A percentile compares a stretch with the other conserved stretches of the same genome.
These are phyloP conservation scores for Actinia equina DNA, from an alignment of 64 coral and sea anemone species.

Conservation along the genomic window DNA sequence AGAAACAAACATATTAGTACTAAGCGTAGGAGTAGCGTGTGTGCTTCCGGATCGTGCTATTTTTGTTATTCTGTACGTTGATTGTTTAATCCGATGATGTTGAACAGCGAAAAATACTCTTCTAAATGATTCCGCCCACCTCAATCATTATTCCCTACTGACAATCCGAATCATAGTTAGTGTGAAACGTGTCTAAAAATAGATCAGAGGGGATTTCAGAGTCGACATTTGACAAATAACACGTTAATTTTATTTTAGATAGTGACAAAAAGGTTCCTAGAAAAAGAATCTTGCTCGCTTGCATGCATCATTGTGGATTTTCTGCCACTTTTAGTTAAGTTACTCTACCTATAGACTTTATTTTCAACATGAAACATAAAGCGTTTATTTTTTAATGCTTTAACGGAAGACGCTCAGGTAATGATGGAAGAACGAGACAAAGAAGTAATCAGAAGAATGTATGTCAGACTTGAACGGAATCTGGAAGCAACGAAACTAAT, in stretches of 20 bases:
- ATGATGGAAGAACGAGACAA: conserved; percentile 5
- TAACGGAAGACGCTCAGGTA: background rate
- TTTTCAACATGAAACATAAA: background rate
- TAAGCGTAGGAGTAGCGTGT: too few relatives aligned
- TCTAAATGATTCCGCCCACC: too few relatives aligned
- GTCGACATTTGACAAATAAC: too few relatives aligned
- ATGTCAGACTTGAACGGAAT: conserved; percentile 10
- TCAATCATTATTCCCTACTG: background rate
- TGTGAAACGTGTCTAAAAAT: background rate
- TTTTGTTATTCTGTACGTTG: background rate
- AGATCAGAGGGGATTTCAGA: background rate
- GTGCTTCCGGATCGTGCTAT: background rate
- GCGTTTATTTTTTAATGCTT: background rate
- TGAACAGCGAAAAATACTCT: too few relatives aligned
- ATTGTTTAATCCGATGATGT: too few relatives aligned
- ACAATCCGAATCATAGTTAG: background rate
- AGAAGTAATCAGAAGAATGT: conserved; percentile 6
- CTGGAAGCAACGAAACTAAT: conserved; percentile 1
- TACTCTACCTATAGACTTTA: background rate
- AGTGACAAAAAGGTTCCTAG: too few relatives aligned
- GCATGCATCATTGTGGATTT: too few relatives aligned
- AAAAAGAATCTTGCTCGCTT: too few relatives aligned
- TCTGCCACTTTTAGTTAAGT: background rate
- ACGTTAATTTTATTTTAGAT: too few relatives aligned
- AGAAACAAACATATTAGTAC: background rate